Base-by-base conservation (phyloP, 2,113 vertebrate genomes). In the Chionis minor region DNA sequence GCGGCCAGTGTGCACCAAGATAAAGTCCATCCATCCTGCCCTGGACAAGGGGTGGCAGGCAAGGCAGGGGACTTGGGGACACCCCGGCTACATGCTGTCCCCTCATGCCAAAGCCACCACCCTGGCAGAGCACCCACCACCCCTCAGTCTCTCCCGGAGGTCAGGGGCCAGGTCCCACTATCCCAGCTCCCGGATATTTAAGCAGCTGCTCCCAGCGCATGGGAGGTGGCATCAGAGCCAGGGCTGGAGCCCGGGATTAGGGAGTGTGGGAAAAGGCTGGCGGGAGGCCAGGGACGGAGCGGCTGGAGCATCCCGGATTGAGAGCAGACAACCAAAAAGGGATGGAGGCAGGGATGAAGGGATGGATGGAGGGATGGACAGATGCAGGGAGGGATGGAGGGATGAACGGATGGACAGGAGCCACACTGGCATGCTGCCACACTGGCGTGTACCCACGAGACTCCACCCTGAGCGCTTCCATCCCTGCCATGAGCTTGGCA, bases 191-290 rank as follows among this genome's bases (percentile, higher is more conserved):
- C 74, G 91, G 79, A 65, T 86, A 75, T 89, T 69, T n/a, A 20
- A 93, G 94, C 97, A 97, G 98, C 97, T 97, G 97, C 93, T 97
- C 86, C 71, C 89, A 42, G 82, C 26, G 35, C 66, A 21, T 69
- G 70, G 73, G 83, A 92, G 90, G 86, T 87, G 85, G 86, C 88
- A 72, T 20, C 75, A 30, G 79, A 94, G 94, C 61, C 42, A 3
- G 27, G 38, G 83, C 40, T 78, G 92, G 85, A 95, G 90, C 58
- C 24, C 1, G 9, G 72, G 95, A 95, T 96, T 73, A 93, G 89
- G 93, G 86, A 96, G 91, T 32, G 85, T 95, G 93, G 94, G 94
- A 91, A 92, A 96, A 82, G 74, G 75, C 86, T 94, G 96, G 91
- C 77, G 10, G 86, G 65, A n/a, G 58, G 90, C 92, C 93, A 81